Conservation (phyloP, 2,888 invertebrate genomes). For the Steinernema scapterisci region DNA sequence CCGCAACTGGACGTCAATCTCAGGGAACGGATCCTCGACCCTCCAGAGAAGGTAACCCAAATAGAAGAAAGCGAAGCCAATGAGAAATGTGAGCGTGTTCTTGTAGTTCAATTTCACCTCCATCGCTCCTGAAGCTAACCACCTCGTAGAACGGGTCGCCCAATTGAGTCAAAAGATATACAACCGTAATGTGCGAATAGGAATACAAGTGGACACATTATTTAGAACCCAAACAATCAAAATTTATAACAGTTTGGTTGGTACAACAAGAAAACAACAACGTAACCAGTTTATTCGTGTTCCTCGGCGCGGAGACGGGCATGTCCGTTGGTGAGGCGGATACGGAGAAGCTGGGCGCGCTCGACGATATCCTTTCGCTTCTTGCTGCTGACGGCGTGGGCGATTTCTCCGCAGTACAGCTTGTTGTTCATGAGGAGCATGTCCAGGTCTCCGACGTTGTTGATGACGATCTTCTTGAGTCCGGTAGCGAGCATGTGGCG, state of each 20-base stretch:
- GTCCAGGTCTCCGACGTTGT: slow-evolving; percentile 89
- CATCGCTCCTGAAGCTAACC: slow-evolving; percentile 41
- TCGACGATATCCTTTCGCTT: slow-evolving; percentile 94
- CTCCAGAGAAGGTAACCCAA: slow-evolving; percentile 60
- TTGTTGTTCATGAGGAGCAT: slow-evolving; percentile 98
- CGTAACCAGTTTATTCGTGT: slow-evolving; percentile 80
- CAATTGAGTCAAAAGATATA: too few relatives aligned
- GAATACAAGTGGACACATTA: background rate
- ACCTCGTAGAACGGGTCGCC: too few relatives aligned
- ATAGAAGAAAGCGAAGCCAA: slow-evolving; percentile 58
- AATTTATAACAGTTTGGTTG: slow-evolving; percentile 28
- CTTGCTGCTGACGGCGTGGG: slow-evolving; percentile 95
- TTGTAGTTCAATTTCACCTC: slow-evolving; percentile 57
- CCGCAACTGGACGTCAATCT: slow-evolving; percentile 58
- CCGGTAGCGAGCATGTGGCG: slow-evolving; percentile 96
- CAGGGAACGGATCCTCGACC: slow-evolving; percentile 55
- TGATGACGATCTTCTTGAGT: slow-evolving; percentile 90
- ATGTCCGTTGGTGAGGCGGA: slow-evolving; percentile 85
- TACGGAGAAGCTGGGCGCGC: slow-evolving; percentile 74
- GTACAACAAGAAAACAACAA: slow-evolving; percentile 54
- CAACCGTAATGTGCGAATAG: background rate
- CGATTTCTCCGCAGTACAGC: slow-evolving; percentile 95
- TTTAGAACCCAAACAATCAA: slow-evolving; percentile 10
- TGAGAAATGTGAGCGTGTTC: slow-evolving; percentile 52
- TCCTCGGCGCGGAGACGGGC: slow-evolving; percentile 97